phyloP scores from a whole-genome alignment of 30 jellyfish, hydroid and myxozoan genomes.

The Nemopilema nomurai region DNA sequence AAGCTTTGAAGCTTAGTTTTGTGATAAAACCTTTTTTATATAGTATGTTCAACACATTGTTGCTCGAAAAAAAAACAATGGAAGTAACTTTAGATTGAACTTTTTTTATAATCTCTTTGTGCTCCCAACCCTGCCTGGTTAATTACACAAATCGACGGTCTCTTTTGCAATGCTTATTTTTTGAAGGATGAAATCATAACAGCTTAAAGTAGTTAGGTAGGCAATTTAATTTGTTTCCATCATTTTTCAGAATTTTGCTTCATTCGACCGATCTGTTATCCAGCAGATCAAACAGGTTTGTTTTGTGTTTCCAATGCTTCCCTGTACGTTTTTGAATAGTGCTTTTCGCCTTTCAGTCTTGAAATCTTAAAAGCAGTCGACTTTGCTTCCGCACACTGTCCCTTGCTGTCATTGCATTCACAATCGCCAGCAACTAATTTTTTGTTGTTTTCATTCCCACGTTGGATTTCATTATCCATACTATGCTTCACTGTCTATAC shows the following conservation, averaged over 20 bases:
- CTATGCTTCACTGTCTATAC: neutral
- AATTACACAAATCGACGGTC: neutral
- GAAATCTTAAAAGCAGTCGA: too few species aligned
- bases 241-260: constrained; percentile 63
- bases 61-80: too few species aligned
- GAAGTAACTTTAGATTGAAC: too few species aligned
- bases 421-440: too few species aligned
- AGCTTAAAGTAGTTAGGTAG: neutral
- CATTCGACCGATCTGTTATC: constrained; percentile 75
- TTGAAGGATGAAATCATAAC: too few species aligned
- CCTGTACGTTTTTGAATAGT: too few species aligned
- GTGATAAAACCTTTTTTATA: too few species aligned
- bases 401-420: too few species aligned
- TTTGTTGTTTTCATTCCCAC: neutral
- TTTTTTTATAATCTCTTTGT: neutral
- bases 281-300: constrained; percentile 81
- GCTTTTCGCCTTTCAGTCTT: neutral
- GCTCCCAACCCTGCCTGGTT: neutral
- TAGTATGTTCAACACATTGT: too few species aligned
- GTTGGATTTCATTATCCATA: neutral
- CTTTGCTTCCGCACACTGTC: too few species aligned
- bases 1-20: too few species aligned
- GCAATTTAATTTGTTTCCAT: neutral
- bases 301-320: neutral
- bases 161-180: too few species aligned